Percentiles rank a stretch among this genome's conserved stretches.
Evolutionary conservation across 2,113 vertebrate genomes (phyloP).

Genomic region (Zosterops borbonicus): DNA sequence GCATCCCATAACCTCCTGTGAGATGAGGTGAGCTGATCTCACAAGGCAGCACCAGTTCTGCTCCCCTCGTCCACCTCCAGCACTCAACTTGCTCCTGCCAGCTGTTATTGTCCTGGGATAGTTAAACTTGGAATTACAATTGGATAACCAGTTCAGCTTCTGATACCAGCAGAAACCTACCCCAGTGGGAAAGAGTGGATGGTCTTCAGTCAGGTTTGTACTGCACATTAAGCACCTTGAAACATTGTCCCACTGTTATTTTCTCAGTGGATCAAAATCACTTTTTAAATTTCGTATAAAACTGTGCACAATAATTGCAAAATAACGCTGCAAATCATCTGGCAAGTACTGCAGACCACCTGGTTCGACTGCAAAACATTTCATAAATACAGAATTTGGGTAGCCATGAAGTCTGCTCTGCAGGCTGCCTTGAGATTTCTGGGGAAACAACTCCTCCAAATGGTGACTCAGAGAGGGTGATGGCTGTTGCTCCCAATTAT

Average conservation of each 20-base stretch:
- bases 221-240: background rate
- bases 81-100: background rate
- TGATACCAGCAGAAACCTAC: background rate
- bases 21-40: background rate
- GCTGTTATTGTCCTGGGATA: background rate
- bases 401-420: background rate
- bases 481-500: background rate
- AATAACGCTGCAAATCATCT: background rate
- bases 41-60: background rate
- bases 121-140: background rate
- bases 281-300: background rate
- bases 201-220: background rate
- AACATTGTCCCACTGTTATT: background rate
- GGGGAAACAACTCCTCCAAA: slow-evolving; percentile 7
- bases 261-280: background rate
- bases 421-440: background rate
- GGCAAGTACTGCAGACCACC: background rate
- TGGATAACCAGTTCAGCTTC: background rate
- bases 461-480: background rate
- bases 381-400: background rate
- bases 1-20: background rate
- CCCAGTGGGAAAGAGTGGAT: background rate
- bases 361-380: background rate
- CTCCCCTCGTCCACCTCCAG: background rate
- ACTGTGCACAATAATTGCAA: background rate